Base-by-base conservation (phyloP, 2,797 vertebrate species). In the Chaetodon trifasciatus region DNA sequence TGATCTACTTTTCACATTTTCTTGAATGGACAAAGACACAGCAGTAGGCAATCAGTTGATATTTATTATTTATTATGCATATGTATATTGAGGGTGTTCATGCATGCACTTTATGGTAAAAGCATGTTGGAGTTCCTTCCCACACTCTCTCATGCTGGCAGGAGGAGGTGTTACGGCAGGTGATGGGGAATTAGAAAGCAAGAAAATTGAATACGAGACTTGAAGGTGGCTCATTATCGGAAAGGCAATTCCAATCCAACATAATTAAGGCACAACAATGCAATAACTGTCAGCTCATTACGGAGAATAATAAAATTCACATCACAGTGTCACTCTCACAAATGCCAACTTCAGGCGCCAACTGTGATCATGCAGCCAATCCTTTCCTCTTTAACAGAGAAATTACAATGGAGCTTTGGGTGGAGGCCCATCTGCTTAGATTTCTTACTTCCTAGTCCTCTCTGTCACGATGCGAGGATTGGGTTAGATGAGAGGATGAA, bases 241-340 rank as follows among this genome's bases (percentile, higher is more conserved):
- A 93, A 92, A 91, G 85, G 82, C 91, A 87, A 91, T 95, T 94
- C 87, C 88, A 93, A 90, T 94, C 90, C 88, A 93, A 80, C 82
- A 80, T 94, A 94, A 96, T 95, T 95, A 95, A 95, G 92, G 76
- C 76, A 89, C 90, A 94, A 94, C 90, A 94, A 92, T 91, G 81
- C 89, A 95, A 95, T 94, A 94, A 93, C 89, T 93, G 92, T 95
- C 92, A 85, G 82, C 92, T 94, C 90, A 93, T 95, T 94, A 94
- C 57, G 39, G 80, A 55, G 89, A 92, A 93, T 86, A 84, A 94
- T 93, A 90, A 90, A 91, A 93, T 87, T 89, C 89, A 82, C 90
- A 94, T 93, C 91, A 90, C 85, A 76, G 76, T 88, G 92, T 91
- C 93, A 90, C 73, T 93, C 91, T 90, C 88, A 89, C 88, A 93